Percentiles rank a stretch among this genome's conserved stretches.
These are phyloP conservation scores for Folsomia manolachei DNA, from an alignment of 2,888 invertebrate genomes.

Conservation along the genomic window DNA sequence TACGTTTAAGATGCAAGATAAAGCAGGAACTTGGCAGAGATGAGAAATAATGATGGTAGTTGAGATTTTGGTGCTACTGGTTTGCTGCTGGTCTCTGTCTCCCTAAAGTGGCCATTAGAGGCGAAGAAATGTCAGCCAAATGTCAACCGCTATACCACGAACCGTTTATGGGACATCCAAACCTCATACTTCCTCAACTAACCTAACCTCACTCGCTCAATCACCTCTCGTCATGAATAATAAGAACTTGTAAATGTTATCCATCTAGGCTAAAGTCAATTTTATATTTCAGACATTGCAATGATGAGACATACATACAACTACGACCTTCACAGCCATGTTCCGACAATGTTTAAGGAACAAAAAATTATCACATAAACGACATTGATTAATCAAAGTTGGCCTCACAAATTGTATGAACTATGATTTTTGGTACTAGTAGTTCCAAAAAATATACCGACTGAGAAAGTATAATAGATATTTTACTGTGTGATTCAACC, in stretches of 20 bases:
- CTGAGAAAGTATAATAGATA: too few species aligned
- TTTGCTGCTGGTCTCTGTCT: conserved; percentile 35
- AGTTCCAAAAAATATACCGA: too few species aligned
- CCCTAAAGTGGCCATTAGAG: conserved; percentile 51
- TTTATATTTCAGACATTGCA: neutral
- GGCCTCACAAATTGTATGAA: too few species aligned
- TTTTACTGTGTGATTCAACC: too few species aligned
- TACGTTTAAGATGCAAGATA: neutral
- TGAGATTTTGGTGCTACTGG: conserved; percentile 37
- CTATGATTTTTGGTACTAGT: too few species aligned
- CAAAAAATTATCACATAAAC: too few species aligned
- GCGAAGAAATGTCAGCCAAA: conserved; percentile 52
- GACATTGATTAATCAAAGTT: too few species aligned
- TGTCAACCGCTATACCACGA: conserved; percentile 37
- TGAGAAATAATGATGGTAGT: conserved; percentile 27
- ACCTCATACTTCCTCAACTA: neutral
- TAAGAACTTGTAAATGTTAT: neutral
- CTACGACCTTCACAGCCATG: too few species aligned
- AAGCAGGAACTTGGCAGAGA: conserved; percentile 6
- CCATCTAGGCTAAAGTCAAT: neutral
- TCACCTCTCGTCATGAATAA: neutral
- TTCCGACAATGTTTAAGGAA: too few species aligned
- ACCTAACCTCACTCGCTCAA: too few species aligned
- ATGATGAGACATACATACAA: too few species aligned
- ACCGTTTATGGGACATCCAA: conserved; percentile 1